phyloP scores from a whole-genome alignment of 2,888 invertebrate species.

The Ephialtes manifestator region DNA sequence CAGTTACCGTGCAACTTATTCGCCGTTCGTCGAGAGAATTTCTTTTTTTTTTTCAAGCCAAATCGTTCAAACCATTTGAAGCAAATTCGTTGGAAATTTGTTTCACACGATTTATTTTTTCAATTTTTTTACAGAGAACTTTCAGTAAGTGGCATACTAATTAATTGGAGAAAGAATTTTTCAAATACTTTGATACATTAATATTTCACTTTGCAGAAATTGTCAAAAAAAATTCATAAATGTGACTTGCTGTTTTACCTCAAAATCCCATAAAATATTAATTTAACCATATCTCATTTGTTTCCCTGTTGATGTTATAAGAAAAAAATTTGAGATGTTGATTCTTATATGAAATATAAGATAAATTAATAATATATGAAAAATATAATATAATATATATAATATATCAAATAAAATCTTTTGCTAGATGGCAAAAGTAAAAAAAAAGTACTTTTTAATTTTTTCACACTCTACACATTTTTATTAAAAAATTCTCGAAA shows the following conservation, averaged over 20 bases:
- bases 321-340: too few species aligned
- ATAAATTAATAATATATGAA: too few species aligned
- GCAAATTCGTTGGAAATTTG: conserved; percentile 2
- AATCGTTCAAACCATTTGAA: background rate
- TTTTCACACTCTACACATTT: too few species aligned
- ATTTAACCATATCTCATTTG: too few species aligned
- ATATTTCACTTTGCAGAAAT: background rate
- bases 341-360: too few species aligned
- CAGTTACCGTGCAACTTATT: background rate
- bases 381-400: too few species aligned
- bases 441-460: too few species aligned
- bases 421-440: too few species aligned
- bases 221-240: background rate
- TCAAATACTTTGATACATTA: background rate
- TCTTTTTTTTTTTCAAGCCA: background rate
- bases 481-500: too few species aligned
- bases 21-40: background rate
- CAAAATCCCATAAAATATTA: background rate
- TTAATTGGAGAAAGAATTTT: background rate
- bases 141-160: conserved; percentile 7
- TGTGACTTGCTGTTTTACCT: conserved; percentile 26
- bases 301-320: too few species aligned
- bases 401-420: too few species aligned
- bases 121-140: background rate
- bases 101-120: background rate